A percentile compares a stretch with the other conserved stretches of the same genome.
phyloP scores from a whole-genome alignment of 30 jellyfish, hydroid and myxozoan species.

The Hydractinia echinata region DNA sequence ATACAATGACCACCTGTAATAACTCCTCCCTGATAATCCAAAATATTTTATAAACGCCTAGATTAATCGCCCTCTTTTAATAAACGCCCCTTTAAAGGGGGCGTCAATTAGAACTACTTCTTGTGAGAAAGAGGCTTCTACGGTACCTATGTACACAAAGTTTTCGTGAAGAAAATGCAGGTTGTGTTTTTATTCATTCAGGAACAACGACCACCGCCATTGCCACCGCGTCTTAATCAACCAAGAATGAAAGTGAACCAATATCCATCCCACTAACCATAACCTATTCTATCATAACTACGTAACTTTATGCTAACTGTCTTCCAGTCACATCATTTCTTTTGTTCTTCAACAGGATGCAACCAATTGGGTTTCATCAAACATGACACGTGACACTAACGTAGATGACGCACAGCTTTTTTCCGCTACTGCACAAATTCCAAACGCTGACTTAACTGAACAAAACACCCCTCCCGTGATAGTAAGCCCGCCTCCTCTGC shows the following conservation, averaged over 20 bases:
- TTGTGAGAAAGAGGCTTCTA: too few species aligned
- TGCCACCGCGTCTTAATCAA: constrained; percentile 31
- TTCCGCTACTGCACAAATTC: neutral
- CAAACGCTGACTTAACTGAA: neutral
- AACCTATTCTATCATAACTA: neutral
- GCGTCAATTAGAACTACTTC: too few species aligned
- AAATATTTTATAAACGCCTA: too few species aligned
- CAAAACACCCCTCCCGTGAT: constrained; percentile 43
- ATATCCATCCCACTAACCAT: neutral
- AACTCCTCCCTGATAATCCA: too few species aligned
- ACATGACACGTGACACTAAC: neutral
- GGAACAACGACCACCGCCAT: constrained; percentile 38
- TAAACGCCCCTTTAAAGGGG: too few species aligned
- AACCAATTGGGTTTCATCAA: neutral
- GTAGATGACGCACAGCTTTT: neutral
- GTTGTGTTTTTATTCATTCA: constrained; percentile 3
- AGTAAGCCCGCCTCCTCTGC: constrained; percentile 85
- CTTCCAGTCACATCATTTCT: constrained; percentile 8
- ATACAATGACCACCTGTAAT: too few species aligned
- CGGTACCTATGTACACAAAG: too few species aligned
- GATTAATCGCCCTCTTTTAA: too few species aligned
- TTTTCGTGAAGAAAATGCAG: neutral
- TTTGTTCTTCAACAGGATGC: constrained; percentile 21
- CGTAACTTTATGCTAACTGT: neutral
- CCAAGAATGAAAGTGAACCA: constrained; percentile 16